Evolutionary conservation across 2,113 vertebrate species (phyloP).

Genomic region (Tachuris rubrigastra): DNA sequence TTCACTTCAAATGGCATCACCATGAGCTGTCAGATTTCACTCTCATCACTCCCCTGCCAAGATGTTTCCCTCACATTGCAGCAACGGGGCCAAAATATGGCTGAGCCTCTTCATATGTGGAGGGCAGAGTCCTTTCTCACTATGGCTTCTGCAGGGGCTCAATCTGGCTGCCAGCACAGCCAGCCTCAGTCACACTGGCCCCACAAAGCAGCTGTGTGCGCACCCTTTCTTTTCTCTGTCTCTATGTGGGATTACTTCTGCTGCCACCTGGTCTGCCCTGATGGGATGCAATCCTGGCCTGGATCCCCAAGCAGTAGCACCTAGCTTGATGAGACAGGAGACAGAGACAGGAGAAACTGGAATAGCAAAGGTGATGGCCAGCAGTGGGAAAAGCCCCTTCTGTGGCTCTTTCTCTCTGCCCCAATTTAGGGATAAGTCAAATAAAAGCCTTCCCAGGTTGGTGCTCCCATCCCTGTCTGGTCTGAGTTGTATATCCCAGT

Average conservation of each 20-base stretch:
- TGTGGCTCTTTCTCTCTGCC: background rate
- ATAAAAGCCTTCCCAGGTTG: background rate
- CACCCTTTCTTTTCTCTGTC: background rate
- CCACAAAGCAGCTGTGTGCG: background rate
- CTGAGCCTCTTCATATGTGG: background rate
- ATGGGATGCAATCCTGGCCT: background rate
- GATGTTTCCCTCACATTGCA: background rate
- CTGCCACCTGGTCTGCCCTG: background rate
- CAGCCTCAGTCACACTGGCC: background rate
- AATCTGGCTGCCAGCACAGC: background rate
- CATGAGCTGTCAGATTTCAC: background rate
- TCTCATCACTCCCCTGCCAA: background rate
- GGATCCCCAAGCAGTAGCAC: fast-evolving
- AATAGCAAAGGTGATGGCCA: background rate
- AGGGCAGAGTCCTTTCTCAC: background rate
- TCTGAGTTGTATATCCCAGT: background rate
- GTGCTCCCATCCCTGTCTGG: background rate
- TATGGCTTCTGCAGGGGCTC: background rate
- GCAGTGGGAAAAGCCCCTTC: background rate
- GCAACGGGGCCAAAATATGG: background rate
- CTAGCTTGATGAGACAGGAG: no score
- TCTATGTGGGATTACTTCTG: background rate
- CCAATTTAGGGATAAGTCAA: background rate
- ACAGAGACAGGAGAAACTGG: background rate
- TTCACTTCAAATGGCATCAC: background rate